Evolutionary conservation across 64 coral and sea anemone genomes (phyloP), one percentile per base, ranked within the genome.

Genomic region (Exaiptasia diaphana): DNA sequence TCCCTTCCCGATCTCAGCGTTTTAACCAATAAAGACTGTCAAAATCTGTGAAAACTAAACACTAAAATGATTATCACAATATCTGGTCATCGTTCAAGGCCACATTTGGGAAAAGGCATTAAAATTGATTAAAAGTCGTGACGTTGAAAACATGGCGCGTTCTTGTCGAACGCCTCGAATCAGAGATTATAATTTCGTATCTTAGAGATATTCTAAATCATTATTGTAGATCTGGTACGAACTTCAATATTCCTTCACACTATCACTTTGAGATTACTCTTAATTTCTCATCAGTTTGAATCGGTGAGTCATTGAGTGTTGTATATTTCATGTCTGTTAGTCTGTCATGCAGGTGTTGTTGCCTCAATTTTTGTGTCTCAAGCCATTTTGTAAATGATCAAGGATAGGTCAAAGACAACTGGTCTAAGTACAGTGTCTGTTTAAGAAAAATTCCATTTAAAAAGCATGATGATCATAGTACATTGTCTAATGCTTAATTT

Each of bases 71-170:
- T 38, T 5, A 65, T 48, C 69, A n/a, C 20, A 29, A 73, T 73
- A 15, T 1, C 12, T 48, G 38, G 69, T 73, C 29, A 73, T 73
- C 44, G 36, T 73, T 45, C 14, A 41, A 73, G 38, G 69, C 69
- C 69, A 73, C 23, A 65, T 15, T 73, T 73, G 32, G 21, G 40
- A 73, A 73, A 73, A 73, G 39, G 12, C 69, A 73, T 73, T 73
- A 73, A 48, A 73, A 73, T 73, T 73, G 14, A 73, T 73, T 33
- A 49, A 73, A 26, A 73, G 18, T 52, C 49, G n/a, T 52, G 49
- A 52, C 49, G 49, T 52, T 52, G 49, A 52, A 52, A n/a, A n/a
- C n/a, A n/a, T n/a, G n/a, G n/a, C n/a, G n/a, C n/a, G n/a, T n/a
- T n/a, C n/a, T n/a, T n/a, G n/a, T n/a, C n/a, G n/a, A n/a, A n/a